Base-by-base conservation (phyloP, 2,113 vertebrate genomes). In the Poicephalus gulielmi region DNA sequence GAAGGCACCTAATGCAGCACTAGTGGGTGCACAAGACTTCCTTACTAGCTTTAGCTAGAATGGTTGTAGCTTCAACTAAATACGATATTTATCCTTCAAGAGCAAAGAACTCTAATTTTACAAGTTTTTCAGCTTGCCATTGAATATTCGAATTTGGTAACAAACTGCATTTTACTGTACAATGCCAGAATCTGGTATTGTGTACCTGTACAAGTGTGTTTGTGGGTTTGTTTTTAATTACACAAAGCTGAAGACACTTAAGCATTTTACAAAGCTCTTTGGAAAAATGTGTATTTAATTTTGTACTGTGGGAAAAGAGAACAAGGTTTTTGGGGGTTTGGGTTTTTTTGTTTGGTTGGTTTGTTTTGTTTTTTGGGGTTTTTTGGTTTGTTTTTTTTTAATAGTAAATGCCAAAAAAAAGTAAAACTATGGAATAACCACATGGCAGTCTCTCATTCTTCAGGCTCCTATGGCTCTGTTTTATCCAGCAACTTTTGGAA, bases 381-480 rank as follows among this genome's bases (percentile, higher is more conserved):
- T 57, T 22, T 1, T n/a, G 19, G 31, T 33, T 7, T 12, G 31
- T 20, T 59, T 59, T n/a, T 46, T 62, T 71, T 47, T 11, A 8
- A 10, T 27, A 84, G 7, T 33, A 76, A 90, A 46, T 63, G 11
- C 12, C 5, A 22, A 39, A 71, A 63, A 47, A 53, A 90, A 19
- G n/a, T 46, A 11, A 12, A 30, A 20, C n/a, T 57, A 4, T 74
- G 17, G 30, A 44, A 24, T 60, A 35, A 94, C 80, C 39, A 49
- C 2, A 14, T 64, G 30, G 13, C 55, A 46, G 49, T 93, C 11
- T 94, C 70, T 95, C 47, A 16, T 33, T 20, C 13, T 30, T 22
- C 76, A 99, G 99, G 99, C 99, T 86, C 98, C 99, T 6, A 99
- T 99, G 99, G 99, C 99, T 88, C 95, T 99, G 37, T 99, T 99